Percentiles rank a stretch among this genome's conserved stretches.
phyloP scores from a whole-genome alignment of 1,140 invertebrate genomes.

The Euwallacea fornicatus region DNA sequence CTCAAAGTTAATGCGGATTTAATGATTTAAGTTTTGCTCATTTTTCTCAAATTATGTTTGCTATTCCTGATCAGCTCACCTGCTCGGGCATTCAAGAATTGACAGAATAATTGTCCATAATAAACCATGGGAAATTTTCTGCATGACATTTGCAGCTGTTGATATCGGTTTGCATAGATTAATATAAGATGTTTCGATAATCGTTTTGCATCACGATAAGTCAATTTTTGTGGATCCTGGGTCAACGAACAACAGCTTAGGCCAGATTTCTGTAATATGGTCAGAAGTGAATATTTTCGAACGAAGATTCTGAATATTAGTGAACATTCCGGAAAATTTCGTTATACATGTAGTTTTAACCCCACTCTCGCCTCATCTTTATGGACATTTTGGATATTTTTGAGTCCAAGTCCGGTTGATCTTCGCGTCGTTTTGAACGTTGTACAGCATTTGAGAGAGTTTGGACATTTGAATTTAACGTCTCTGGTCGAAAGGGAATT shows the following conservation, averaged over 20 bases:
- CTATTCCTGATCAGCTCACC: conserved; percentile 5
- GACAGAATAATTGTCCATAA: conserved; percentile 13
- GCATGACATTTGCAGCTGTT: not conserved
- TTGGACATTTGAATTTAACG: too few relatives aligned
- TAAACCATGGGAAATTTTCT: conserved; percentile 10
- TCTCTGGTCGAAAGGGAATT: too few relatives aligned
- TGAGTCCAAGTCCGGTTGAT: too few relatives aligned
- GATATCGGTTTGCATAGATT: not conserved
- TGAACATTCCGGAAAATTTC: too few relatives aligned
- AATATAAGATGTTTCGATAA: conserved; percentile 5
- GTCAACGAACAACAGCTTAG: not conserved
- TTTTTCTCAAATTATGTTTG: conserved; percentile 1
- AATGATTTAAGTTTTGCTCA: not conserved
- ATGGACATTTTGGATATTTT: too few relatives aligned
- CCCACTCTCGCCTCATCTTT: too few relatives aligned
- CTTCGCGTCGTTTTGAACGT: too few relatives aligned
- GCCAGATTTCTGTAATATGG: too few relatives aligned
- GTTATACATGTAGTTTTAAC: too few relatives aligned
- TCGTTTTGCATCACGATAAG: not conserved
- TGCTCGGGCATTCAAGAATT: conserved; percentile 4
- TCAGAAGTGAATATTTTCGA: too few relatives aligned
- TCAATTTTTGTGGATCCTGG: not conserved
- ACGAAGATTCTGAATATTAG: too few relatives aligned
- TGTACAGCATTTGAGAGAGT: too few relatives aligned
- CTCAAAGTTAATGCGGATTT: not conserved